Base-by-base conservation (phyloP, 2,113 vertebrate species). In the Albula glossodonta region DNA sequence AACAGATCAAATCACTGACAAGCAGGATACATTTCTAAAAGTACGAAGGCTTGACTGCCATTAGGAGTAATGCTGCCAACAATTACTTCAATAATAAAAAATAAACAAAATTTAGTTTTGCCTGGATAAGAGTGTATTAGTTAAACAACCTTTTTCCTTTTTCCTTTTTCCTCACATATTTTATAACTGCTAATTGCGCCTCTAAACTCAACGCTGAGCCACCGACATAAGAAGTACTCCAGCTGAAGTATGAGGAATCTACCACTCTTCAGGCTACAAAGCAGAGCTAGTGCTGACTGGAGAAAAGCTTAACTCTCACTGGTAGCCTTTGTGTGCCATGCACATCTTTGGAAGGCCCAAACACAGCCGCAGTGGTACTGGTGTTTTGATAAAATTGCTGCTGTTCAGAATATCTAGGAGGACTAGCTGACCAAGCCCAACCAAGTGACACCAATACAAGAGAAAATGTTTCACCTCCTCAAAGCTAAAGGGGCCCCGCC, bases 401-500 rank as follows among this genome's bases (percentile, higher is more conserved):
- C 53, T 6, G 53, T 11, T 56, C 53, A 11, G 53, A 11, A 5
- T 56, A 56, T 56, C 53, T 56, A 5, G 5, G 5, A n/a, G 66
- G 66, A 74, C 70, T n/a, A 74, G 70, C 19, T 74, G 70, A 31
- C 70, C 53, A 74, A 8, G 22, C 10, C n/a, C 6, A 9, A 11
- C 70, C 8, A 2, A 9, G 12, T n/a, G 22, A 5, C 63, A 17
- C 15, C 63, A 1, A 17, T 70, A n/a, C 9, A 70, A 74, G 10
- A 19, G 79, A 51, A 53, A 84, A 82, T 10, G 70, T 31, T 74
- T 4, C 91, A 99, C 98, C 96, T 99, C 98, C 85, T 97, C 97
- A 94, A 97, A 99, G 87, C 98, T 98, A 90, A 98, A 99, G 0
- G 98, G 98, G 82, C 98, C 98, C 90, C 98, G 96, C 89, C 98